Percentiles rank a stretch among this genome's conserved stretches.
phyloP scores from a whole-genome alignment of 1,140 invertebrate species.

The Aphis craccivora region DNA sequence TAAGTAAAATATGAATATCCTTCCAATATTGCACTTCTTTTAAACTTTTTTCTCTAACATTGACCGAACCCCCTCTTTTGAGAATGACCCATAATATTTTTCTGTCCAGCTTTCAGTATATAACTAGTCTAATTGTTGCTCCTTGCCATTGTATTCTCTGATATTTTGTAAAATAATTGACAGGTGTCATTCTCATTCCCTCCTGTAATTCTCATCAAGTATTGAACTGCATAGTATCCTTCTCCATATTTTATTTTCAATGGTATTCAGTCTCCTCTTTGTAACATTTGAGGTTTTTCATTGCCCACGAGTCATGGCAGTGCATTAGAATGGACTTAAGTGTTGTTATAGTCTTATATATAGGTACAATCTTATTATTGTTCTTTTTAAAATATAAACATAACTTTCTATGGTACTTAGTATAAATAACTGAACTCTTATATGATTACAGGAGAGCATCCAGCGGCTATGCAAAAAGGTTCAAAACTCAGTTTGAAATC shows the following conservation, averaged over 20 bases:
- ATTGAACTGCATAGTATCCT: background rate
- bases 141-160: background rate
- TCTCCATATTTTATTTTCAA: background rate
- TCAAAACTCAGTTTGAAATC: conserved; percentile 67
- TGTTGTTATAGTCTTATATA: background rate
- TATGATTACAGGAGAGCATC: conserved; percentile 76
- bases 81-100: background rate
- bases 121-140: background rate
- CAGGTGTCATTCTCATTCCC: background rate
- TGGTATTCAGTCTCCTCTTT: background rate
- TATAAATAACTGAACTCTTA: background rate
- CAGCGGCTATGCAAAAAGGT: conserved; percentile 83
- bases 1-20: background rate
- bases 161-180: background rate
- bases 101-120: background rate
- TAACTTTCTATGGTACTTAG: background rate
- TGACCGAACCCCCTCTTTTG: background rate
- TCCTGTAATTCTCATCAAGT: background rate
- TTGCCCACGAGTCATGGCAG: too few species aligned
- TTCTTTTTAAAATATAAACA: background rate
- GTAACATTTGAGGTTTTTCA: background rate
- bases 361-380: background rate
- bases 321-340: background rate
- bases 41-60: background rate
- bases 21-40: background rate